Percentiles rank a stretch among this genome's conserved stretches.
These are phyloP conservation scores for Stomorhina lunata DNA, from an alignment of 2,888 invertebrate species.

Conservation along the genomic window DNA sequence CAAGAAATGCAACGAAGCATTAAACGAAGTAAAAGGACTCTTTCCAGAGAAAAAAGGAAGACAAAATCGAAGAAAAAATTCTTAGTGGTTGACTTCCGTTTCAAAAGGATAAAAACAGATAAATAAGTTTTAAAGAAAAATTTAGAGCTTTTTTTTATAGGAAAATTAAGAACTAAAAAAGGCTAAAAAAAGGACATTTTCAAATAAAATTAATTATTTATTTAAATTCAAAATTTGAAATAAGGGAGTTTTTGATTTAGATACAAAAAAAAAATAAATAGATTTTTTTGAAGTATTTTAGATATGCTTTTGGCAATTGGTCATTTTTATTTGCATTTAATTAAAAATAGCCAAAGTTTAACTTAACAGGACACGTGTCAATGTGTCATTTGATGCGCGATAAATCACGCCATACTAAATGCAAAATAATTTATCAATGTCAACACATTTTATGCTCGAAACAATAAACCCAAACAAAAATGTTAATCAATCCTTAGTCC, in stretches of 20 bases:
- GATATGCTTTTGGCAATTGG: constrained; percentile 70
- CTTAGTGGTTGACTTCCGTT: constrained; percentile 60
- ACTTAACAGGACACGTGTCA: constrained; percentile 75
- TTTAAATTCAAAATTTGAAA: constrained; percentile 24
- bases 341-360: constrained; percentile 74
- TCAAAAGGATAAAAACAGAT: constrained; percentile 5
- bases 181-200: constrained; percentile 4
- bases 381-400: constrained; percentile 74
- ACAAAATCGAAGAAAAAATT: constrained; percentile 54
- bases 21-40: constrained; percentile 50
- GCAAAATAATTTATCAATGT: constrained; percentile 78
- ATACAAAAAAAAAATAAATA: neutral
- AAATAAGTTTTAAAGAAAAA: constrained; percentile 23
- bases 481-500: constrained; percentile 56
- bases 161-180: neutral
- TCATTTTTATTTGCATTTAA: constrained; percentile 79
- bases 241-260: neutral
- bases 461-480: constrained; percentile 30
- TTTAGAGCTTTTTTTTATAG: neutral
- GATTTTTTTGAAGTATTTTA: neutral
- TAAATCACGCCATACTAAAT: constrained; percentile 78
- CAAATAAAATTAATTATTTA: constrained; percentile 41
- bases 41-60: neutral
- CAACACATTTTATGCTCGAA: constrained; percentile 71
- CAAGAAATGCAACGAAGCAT: constrained; percentile 48